These are phyloP conservation scores for Alcis repandata DNA, from an alignment of 2,888 invertebrate genomes.

Conservation along the genomic window DNA sequence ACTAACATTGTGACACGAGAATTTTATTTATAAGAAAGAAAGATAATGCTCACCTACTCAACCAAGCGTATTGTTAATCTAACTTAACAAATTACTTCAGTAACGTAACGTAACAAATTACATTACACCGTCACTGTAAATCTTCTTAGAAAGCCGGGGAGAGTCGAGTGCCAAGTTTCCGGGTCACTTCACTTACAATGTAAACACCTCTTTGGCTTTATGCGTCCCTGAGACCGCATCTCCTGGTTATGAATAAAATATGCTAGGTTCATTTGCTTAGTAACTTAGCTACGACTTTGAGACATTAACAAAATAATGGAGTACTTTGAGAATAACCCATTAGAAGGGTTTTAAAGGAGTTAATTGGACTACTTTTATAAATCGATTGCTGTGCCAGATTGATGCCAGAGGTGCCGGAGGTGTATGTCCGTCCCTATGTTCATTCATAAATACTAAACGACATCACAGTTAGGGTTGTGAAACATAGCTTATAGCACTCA, in stretches of 20 bases:
- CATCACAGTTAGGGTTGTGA: too few relatives aligned
- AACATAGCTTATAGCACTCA: too few relatives aligned
- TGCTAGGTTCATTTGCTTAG: slow-evolving; percentile 1
- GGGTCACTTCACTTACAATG: slow-evolving; percentile 42
- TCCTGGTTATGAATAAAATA: slow-evolving; percentile 35
- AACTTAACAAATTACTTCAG: slow-evolving; percentile 10
- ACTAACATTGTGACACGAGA: too few relatives aligned
- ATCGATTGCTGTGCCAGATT: too few relatives aligned
- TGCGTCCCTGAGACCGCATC: slow-evolving; percentile 14
- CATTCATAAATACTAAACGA: too few relatives aligned
- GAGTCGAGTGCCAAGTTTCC: slow-evolving; percentile 35
- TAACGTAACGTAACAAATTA: too few relatives aligned
- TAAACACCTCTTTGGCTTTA: slow-evolving; percentile 36
- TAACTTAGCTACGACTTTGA: background rate
- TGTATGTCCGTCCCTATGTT: too few relatives aligned
- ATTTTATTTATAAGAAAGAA: too few relatives aligned
- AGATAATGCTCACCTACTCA: too few relatives aligned
- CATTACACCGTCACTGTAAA: background rate
- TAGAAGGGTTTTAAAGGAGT: too few relatives aligned
- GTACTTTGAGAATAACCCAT: background rate
- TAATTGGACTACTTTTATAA: too few relatives aligned
- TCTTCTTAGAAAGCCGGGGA: slow-evolving; percentile 12
- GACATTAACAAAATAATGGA: background rate
- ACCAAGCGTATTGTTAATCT: slow-evolving; percentile 14
- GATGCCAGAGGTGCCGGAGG: too few relatives aligned